A percentile compares a stretch with the other conserved stretches of the same genome.
These are phyloP conservation scores for Nomada fabriciana DNA, from an alignment of 2,888 invertebrate genomes.

Conservation along the genomic window DNA sequence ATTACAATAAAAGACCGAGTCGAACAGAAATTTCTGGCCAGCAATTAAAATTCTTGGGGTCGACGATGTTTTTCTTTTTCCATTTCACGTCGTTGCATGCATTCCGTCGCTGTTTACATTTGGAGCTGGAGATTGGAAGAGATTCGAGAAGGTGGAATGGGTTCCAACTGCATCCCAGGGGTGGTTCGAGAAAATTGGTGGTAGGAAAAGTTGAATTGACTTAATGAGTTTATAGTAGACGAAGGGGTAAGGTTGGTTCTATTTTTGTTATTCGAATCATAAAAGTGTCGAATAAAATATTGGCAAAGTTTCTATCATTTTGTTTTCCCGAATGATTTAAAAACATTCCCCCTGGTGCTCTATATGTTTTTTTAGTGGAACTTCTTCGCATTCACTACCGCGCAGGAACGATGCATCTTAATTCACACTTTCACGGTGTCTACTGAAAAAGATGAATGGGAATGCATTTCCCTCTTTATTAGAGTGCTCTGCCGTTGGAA, in stretches of 20 bases:
- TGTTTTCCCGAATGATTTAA: neutral
- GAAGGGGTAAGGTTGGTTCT: neutral
- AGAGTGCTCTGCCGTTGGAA: neutral
- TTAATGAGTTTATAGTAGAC: neutral
- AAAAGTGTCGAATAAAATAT: neutral
- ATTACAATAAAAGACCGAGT: slow-evolving; percentile 18
- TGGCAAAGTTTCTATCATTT: neutral
- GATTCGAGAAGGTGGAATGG: neutral
- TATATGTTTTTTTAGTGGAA: neutral
- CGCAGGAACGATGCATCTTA: slow-evolving; percentile 9
- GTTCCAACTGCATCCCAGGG: neutral
- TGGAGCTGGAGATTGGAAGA: neutral
- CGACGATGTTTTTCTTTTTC: neutral
- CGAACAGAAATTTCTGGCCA: neutral
- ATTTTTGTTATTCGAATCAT: neutral
- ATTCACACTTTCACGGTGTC: neutral
- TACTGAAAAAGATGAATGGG: neutral
- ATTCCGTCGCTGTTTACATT: slow-evolving; percentile 1
- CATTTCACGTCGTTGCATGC: neutral
- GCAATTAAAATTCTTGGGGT: neutral
- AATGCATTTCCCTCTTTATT: slow-evolving; percentile 4
- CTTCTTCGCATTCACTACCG: no score
- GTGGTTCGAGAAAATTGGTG: neutral
- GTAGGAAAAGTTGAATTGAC: neutral
- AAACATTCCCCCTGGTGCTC: neutral